Conservation (phyloP, 53 echinoderm and acorn worm species). For the Mesocentrotus franciscanus region DNA sequence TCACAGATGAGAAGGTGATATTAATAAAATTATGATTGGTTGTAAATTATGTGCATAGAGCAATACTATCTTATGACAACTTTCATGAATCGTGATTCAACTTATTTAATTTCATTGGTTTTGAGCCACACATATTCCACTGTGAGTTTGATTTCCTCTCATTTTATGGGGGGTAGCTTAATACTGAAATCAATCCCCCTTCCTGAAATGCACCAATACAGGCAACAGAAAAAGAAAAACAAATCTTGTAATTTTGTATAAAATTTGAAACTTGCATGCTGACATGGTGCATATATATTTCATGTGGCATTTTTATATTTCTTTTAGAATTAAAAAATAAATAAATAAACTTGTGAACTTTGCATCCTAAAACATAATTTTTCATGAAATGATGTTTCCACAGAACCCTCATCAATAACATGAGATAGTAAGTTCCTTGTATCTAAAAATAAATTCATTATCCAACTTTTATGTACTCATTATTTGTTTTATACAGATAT, state of each 20-base stretch:
- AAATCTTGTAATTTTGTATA: too few species aligned
- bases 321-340: too few species aligned
- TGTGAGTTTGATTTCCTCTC: too few species aligned
- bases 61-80: background rate
- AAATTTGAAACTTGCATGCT: too few species aligned
- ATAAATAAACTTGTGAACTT: background rate
- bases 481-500: conserved; percentile 55
- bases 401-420: background rate
- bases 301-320: too few species aligned
- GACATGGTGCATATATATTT: too few species aligned
- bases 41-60: background rate
- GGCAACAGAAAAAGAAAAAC: too few species aligned
- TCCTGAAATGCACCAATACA: too few species aligned
- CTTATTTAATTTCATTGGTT: background rate
- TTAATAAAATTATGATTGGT: background rate
- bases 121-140: background rate
- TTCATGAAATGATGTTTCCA: background rate
- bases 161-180: too few species aligned
- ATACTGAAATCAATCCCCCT: too few species aligned
- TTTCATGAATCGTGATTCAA: background rate
- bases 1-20: background rate
- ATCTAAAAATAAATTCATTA: conserved; percentile 59
- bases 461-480: conserved; percentile 15
- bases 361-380: background rate
- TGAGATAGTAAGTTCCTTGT: conserved; percentile 1